A percentile compares a stretch with the other conserved stretches of the same genome.
These are phyloP conservation scores for Simalia tracyae DNA, from an alignment of 2,797 vertebrate genomes.

Conservation along the genomic window DNA sequence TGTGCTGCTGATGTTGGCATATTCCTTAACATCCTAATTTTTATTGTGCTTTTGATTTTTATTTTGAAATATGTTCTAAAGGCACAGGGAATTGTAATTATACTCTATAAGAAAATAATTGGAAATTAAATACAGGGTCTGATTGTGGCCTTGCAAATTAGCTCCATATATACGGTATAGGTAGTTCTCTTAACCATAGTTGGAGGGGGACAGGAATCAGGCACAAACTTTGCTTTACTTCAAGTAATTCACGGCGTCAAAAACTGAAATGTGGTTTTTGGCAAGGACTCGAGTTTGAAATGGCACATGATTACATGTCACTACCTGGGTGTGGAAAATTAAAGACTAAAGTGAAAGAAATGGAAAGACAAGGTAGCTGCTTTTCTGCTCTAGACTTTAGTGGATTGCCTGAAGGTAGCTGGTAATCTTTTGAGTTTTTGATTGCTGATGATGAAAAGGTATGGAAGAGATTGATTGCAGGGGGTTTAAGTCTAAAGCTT, in stretches of 20 bases:
- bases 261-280: conserved; percentile 1
- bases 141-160: background rate
- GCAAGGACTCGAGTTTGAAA: background rate
- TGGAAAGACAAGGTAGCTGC: background rate
- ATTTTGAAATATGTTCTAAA: background rate
- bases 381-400: conserved; percentile 5
- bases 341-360: conserved; percentile 11
- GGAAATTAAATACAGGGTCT: background rate
- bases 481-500: background rate
- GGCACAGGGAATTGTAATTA: background rate
- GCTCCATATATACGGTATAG: background rate
- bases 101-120: background rate
- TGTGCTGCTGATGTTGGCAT: too few relatives aligned
- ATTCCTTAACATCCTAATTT: background rate
- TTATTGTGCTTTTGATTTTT: background rate
- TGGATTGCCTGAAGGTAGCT: background rate
- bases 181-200: background rate
- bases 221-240: background rate
- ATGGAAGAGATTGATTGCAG: conserved; percentile 4
- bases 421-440: conserved; percentile 16
- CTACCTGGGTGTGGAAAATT: background rate
- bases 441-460: conserved; percentile 20
- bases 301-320: conserved; percentile 1
- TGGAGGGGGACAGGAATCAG: background rate
- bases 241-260: background rate